Evolutionary conservation across 2,113 vertebrate species (phyloP), one percentile per base, ranked within the genome.

Genomic region (Perca fluviatilis): DNA sequence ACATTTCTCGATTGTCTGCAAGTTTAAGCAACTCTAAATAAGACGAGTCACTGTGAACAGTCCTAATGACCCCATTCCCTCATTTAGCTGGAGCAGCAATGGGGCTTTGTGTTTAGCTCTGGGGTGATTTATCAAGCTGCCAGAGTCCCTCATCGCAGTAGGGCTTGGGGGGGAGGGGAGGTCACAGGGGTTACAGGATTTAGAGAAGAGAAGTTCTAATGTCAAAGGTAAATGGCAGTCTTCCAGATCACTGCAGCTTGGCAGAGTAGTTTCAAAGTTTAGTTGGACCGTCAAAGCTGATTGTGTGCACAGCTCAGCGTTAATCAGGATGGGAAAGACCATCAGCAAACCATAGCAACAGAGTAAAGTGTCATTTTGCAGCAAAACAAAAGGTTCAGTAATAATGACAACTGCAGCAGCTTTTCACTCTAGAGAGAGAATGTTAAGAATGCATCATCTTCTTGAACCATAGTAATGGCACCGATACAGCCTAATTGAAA

Each of bases 191-290:
- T 86, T 47, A 72, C 12, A 57, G 84, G 69, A 77, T 71, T 88
- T 84, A 75, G 56, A 82, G 60, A 74, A 62, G 79, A 86, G 62
- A 84, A 54, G 60, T 65, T 49, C 50, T 80, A 18, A 84, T 92
- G 88, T 90, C 81, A 84, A 56, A 87, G 88, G 80, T 93, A 83
- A 87, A 86, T 80, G 74, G 79, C 77, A 60, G 65, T 71, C 61
- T 77, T 83, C 85, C 79, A 88, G 61, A 54, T 83, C 62, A 30
- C 60, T 65, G 64, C 78, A 49, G 74, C 72, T 69, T 47, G 40
- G 36, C 64, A 79, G 74, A 70, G 51, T 21, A 19, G 47, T 76
- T 71, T 84, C n/a, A 83, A 40, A 56, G 73, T 86, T 79, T 71
- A 78, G 71, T 53, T 60, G 77, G 79, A 71, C 70, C 11, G 15